Percentiles rank a stretch among this genome's conserved stretches.
Conservation (phyloP, 2,888 invertebrate genomes). For the Amphipoea lucens region DNA sequence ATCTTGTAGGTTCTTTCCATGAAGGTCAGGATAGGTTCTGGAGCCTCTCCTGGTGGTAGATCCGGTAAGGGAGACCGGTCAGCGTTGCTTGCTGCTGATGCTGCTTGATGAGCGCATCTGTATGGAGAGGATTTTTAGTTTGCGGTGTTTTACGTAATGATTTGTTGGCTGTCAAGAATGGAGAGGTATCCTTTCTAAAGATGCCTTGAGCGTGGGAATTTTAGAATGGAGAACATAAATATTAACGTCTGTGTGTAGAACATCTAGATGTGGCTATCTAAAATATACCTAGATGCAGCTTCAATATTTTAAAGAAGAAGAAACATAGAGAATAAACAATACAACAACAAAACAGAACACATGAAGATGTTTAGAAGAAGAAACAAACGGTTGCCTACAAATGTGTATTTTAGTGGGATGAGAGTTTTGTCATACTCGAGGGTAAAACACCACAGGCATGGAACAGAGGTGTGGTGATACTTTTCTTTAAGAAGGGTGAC, state of each 20-base stretch:
- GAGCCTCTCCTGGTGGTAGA: constrained; percentile 85
- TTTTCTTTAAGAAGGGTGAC: no score
- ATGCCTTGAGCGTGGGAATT: constrained; percentile 37
- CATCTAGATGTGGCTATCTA: background rate
- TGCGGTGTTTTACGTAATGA: constrained; percentile 17
- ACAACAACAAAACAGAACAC: no score
- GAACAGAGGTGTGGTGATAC: no score
- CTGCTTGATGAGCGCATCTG: constrained; percentile 75
- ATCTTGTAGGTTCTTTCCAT: constrained; percentile 83
- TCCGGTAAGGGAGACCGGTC: constrained; percentile 80
- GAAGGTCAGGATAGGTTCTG: constrained; percentile 85
- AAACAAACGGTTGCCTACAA: background rate
- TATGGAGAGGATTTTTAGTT: constrained; percentile 8
- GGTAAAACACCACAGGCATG: no score
- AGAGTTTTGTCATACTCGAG: no score
- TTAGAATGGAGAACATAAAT: constrained; percentile 13
- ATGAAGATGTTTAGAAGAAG: no score
- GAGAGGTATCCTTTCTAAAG: constrained; percentile 36
- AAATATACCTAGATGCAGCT: background rate
- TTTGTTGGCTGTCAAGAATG: background rate
- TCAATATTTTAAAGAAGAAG: background rate
- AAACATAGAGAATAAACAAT: no score
- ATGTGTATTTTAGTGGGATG: background rate
- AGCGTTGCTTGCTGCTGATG: constrained; percentile 47
- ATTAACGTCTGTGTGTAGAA: background rate